Percentiles rank a stretch among this genome's conserved stretches.
Conservation (phyloP, 2,888 invertebrate species). For the Oscheius sp. region DNA sequence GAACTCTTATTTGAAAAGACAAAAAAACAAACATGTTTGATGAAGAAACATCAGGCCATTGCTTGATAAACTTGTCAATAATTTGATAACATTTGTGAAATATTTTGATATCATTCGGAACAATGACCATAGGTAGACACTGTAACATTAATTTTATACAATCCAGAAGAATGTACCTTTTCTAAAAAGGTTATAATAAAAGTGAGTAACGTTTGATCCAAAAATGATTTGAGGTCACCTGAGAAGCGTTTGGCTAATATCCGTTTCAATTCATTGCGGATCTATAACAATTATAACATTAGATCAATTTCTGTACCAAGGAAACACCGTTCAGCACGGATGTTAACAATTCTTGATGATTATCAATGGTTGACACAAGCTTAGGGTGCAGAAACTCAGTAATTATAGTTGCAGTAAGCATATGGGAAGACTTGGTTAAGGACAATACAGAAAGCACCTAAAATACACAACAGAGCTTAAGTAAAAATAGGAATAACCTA, state of each 20-base stretch:
- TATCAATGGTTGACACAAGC: slow-evolving; percentile 39
- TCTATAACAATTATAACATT: slow-evolving; percentile 39
- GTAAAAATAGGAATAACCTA: slow-evolving; percentile 4
- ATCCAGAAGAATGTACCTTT: slow-evolving; percentile 50
- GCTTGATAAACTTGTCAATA: slow-evolving; percentile 52
- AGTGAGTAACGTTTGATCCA: slow-evolving; percentile 66
- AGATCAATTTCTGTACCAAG: slow-evolving; percentile 30
- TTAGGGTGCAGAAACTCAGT: slow-evolving; percentile 47
- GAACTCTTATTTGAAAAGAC: neutral
- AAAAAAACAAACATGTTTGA: neutral
- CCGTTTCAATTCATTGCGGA: slow-evolving; percentile 48
- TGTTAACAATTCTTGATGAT: slow-evolving; percentile 35
- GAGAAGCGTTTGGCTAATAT: slow-evolving; percentile 42
- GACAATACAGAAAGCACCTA: slow-evolving; percentile 45
- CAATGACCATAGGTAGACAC: slow-evolving; percentile 57
- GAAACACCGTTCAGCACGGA: slow-evolving; percentile 39
- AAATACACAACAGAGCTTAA: neutral
- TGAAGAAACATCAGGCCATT: slow-evolving; percentile 46
- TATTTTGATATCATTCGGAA: slow-evolving; percentile 60
- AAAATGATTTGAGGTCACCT: slow-evolving; percentile 50
- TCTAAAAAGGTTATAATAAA: slow-evolving; percentile 64
- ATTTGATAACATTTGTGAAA: slow-evolving; percentile 61
- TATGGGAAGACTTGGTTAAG: slow-evolving; percentile 40
- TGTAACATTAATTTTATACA: slow-evolving; percentile 35
- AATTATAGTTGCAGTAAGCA: slow-evolving; percentile 44